Percentiles rank a stretch among this genome's conserved stretches.
phyloP scores from a whole-genome alignment of 2,888 invertebrate genomes.

The Hydropsyche betteni region DNA sequence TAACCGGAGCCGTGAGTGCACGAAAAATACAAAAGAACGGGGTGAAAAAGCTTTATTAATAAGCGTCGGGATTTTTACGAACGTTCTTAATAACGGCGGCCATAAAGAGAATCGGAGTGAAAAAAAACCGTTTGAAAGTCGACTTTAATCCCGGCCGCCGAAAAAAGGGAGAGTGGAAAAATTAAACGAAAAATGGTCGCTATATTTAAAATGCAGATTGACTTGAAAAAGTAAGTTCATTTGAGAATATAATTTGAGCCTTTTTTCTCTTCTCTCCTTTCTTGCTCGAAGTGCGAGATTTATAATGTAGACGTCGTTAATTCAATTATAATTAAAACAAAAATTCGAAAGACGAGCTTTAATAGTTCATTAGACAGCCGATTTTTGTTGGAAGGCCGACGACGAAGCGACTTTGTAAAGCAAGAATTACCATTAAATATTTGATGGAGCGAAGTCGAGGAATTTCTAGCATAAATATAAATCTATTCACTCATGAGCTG shows the following conservation, averaged over 20 bases:
- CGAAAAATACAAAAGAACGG: slow-evolving; percentile 1
- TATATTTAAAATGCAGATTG: slow-evolving; percentile 32
- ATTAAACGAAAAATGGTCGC: slow-evolving; percentile 27
- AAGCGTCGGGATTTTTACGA: slow-evolving; percentile 26
- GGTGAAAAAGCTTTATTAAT: slow-evolving; percentile 29
- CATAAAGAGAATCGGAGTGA: slow-evolving; percentile 6
- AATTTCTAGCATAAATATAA: not conserved
- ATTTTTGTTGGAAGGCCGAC: too few relatives aligned
- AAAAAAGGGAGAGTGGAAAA: slow-evolving; percentile 22
- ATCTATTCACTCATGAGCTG: not conserved
- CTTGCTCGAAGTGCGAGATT: slow-evolving; percentile 1
- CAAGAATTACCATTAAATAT: too few relatives aligned
- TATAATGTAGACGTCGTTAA: slow-evolving; percentile 7
- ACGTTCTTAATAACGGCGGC: slow-evolving; percentile 9
- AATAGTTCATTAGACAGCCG: too few relatives aligned
- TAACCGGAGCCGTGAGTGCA: slow-evolving; percentile 7
- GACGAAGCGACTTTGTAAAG: too few relatives aligned
- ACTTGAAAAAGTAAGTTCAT: slow-evolving; percentile 25
- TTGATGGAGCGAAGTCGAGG: not conserved
- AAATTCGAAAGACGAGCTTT: too few relatives aligned
- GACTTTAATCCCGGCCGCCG: not conserved
- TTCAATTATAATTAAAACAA: slow-evolving; percentile 16
- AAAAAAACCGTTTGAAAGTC: slow-evolving; percentile 16
- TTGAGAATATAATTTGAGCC: slow-evolving; percentile 17
- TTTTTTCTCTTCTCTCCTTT: not conserved